Conservation (phyloP, 2,888 invertebrate species). For the Dicyrtomina minuta region DNA sequence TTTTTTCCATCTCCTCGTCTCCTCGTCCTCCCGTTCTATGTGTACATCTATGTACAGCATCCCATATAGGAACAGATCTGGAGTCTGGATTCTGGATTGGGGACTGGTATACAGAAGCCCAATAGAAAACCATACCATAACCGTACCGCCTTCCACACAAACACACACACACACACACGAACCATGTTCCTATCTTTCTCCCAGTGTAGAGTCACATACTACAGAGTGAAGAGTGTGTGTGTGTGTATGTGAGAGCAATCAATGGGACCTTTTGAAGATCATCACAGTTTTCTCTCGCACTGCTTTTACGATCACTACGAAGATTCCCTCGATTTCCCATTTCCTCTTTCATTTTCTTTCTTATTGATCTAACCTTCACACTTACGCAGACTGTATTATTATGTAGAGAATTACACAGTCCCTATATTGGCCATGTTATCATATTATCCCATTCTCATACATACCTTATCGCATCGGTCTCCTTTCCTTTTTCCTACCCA, state of each 20-base stretch:
- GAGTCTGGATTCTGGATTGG: no score
- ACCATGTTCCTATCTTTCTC: no score
- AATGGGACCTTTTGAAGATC: conserved; percentile 42
- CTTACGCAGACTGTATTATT: neutral
- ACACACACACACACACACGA: conserved; percentile 3
- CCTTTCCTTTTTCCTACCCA: no score
- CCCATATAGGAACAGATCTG: no score
- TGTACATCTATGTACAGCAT: no score
- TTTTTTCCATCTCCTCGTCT: conserved; percentile 42
- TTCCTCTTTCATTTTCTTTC: conserved; percentile 46
- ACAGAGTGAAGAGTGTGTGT: neutral
- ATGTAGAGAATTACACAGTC: neutral
- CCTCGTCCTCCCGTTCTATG: conserved; percentile 19
- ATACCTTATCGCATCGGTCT: neutral
- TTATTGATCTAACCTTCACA: conserved; percentile 38
- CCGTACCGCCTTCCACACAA: conserved; percentile 13
- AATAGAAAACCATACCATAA: neutral
- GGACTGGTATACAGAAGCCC: no score
- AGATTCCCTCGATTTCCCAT: conserved; percentile 43
- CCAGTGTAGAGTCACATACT: neutral
- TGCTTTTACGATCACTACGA: conserved; percentile 46
- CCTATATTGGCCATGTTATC: neutral
- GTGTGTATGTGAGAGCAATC: conserved; percentile 16
- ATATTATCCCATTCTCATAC: neutral
- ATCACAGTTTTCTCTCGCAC: conserved; percentile 47